These are phyloP conservation scores for Craniophora ligustri DNA, from an alignment of 2,888 invertebrate species.

Conservation along the genomic window DNA sequence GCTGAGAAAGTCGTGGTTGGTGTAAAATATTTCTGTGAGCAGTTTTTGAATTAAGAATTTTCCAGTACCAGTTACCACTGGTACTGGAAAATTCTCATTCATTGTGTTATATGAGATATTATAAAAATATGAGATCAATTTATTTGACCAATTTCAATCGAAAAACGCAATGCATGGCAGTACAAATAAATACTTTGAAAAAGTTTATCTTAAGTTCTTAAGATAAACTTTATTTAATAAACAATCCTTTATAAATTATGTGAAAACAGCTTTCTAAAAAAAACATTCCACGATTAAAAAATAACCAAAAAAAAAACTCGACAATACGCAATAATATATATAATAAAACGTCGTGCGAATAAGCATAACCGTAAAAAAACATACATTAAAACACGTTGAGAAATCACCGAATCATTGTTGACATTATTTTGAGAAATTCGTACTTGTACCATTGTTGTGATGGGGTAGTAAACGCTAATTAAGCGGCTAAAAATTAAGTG, in stretches of 20 bases:
- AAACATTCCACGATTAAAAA: conserved; percentile 10
- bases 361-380: conserved; percentile 18
- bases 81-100: no score
- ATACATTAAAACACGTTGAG: conserved; percentile 24
- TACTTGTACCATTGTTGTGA: conserved; percentile 33
- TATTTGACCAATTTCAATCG: no score
- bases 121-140: no score
- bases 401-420: conserved; percentile 43
- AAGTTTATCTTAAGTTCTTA: no score
- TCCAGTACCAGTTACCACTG: no score
- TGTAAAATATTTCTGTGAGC: no score
- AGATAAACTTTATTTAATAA: no score
- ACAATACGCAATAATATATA: conserved; percentile 27
- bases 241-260: not conserved
- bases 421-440: conserved; percentile 50
- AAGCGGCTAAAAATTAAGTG: conserved; percentile 29
- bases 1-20: no score
- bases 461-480: conserved; percentile 47
- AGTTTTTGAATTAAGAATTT: no score
- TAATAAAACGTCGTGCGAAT: conserved; percentile 29
- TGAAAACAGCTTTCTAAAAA: conserved; percentile 9
- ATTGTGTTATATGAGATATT: no score
- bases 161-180: no score
- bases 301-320: not conserved
- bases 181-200: no score